Conservation (phyloP, 2,888 invertebrate genomes). For the Oligia fasciuncula region DNA sequence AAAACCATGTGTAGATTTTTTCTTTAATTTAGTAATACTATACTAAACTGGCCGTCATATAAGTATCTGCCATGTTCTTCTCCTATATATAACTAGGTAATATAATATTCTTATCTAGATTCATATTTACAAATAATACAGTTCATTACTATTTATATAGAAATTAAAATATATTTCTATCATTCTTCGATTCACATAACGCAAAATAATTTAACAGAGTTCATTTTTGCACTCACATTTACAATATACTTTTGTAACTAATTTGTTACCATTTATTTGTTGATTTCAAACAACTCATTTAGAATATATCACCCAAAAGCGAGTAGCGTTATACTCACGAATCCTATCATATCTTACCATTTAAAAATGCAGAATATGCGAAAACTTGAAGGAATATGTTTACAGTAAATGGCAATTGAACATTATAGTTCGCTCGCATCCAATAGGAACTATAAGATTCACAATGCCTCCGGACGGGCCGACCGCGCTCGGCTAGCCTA, state of each 20-base stretch:
- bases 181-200: conserved; percentile 90
- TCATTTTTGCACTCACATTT: conserved; percentile 90
- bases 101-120: conserved; percentile 91
- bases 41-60: conserved; percentile 93
- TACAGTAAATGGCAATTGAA: conserved; percentile 89
- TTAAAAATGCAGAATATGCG: conserved; percentile 90
- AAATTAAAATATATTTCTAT: conserved; percentile 90
- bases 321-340: conserved; percentile 88
- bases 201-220: conserved; percentile 91
- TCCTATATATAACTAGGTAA: conserved; percentile 90
- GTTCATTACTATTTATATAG: conserved; percentile 89
- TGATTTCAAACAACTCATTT: conserved; percentile 87
- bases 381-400: conserved; percentile 89
- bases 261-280: conserved; percentile 85
- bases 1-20: conserved; percentile 89
- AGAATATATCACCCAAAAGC: conserved; percentile 90
- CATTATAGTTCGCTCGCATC: conserved; percentile 90
- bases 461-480: conserved; percentile 86
- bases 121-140: conserved; percentile 92
- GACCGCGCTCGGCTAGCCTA: conserved; percentile 76
- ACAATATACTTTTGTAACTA: conserved; percentile 88
- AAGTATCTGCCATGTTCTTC: conserved; percentile 92
- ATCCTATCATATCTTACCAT: conserved; percentile 87
- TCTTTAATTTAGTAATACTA: conserved; percentile 91
- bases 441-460: conserved; percentile 90